Evolutionary conservation across 37 sponge, comb jelly and placozoan genomes (phyloP).

Genomic region (Chondrosia reniformis): DNA sequence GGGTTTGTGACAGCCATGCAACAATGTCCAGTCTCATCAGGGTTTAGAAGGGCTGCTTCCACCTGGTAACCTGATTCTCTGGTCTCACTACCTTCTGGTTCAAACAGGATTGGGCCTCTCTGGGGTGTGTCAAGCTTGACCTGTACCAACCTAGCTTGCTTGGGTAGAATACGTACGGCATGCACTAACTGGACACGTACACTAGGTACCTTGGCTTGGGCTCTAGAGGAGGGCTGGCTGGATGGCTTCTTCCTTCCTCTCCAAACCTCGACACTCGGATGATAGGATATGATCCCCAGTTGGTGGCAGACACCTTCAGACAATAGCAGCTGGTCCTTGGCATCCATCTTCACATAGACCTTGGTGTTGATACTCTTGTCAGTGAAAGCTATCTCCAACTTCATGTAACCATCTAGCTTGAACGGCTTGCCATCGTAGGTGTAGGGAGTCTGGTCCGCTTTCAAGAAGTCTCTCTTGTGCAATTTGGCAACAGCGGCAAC

Average conservation of each 20-base stretch:
- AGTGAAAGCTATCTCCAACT: constrained; percentile 29
- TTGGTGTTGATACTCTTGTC: constrained; percentile 17
- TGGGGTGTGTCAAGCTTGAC: not conserved
- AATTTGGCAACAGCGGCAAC: constrained; percentile 19
- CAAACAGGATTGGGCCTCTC: not conserved
- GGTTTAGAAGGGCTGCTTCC: not conserved
- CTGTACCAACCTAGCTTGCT: not conserved
- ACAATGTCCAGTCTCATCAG: not conserved
- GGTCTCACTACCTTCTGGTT: not conserved
- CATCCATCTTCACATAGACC: constrained; percentile 53
- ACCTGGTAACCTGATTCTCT: not conserved
- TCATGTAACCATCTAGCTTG: constrained; percentile 35
- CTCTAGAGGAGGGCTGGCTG: no score
- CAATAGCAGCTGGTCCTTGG: constrained; percentile 32
- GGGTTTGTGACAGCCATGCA: not conserved
- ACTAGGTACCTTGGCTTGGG: not conserved
- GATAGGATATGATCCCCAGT: constrained; percentile 34
- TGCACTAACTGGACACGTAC: not conserved
- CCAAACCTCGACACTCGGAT: constrained; percentile 29
- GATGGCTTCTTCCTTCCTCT: constrained; percentile 1
- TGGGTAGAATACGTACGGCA: not conserved
- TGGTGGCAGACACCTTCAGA: constrained; percentile 57
- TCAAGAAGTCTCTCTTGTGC: not conserved
- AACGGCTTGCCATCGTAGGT: constrained; percentile 31
- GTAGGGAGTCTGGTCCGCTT: constrained; percentile 27